These are phyloP conservation scores for Uromys caudimaculatus DNA, from an alignment of 2,797 vertebrate genomes.

Conservation along the genomic window DNA sequence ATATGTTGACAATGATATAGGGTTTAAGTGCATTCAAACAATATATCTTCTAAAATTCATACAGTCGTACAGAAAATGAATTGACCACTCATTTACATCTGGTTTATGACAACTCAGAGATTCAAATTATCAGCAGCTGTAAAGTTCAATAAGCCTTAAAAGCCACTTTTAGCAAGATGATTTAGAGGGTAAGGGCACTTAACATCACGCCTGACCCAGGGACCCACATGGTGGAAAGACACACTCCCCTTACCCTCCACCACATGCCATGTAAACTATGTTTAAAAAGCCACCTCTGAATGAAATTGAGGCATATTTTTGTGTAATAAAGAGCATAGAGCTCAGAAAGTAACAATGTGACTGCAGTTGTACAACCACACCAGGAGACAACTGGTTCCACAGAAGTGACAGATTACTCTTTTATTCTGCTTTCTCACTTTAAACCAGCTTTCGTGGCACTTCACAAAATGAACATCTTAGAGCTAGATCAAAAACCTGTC, in stretches of 20 bases:
- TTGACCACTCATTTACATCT: background rate
- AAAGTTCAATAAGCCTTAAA: conserved; percentile 55
- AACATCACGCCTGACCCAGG: background rate
- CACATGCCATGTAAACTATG: background rate
- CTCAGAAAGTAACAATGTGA: conserved; percentile 51
- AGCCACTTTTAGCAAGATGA: background rate
- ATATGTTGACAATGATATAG: background rate
- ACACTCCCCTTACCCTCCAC: background rate
- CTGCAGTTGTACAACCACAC: background rate
- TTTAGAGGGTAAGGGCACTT: background rate
- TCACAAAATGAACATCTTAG: conserved; percentile 65
- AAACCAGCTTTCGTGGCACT: conserved; percentile 45
- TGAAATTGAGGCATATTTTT: conserved; percentile 45
- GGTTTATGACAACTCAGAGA: conserved; percentile 16
- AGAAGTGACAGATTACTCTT: background rate
- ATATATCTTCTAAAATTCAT: background rate
- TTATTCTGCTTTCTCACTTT: background rate
- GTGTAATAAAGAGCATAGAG: conserved; percentile 20
- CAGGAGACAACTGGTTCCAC: background rate
- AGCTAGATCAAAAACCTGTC: conserved; percentile 65
- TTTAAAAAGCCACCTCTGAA: conserved; percentile 18
- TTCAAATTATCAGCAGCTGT: conserved; percentile 23
- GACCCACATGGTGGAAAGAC: background rate
- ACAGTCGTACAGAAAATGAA: background rate
- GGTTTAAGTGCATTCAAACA: conserved; percentile 4